Conservation (phyloP, 1,140 invertebrate genomes). For the fruit fly (Drosophila melanogaster) region DNA sequence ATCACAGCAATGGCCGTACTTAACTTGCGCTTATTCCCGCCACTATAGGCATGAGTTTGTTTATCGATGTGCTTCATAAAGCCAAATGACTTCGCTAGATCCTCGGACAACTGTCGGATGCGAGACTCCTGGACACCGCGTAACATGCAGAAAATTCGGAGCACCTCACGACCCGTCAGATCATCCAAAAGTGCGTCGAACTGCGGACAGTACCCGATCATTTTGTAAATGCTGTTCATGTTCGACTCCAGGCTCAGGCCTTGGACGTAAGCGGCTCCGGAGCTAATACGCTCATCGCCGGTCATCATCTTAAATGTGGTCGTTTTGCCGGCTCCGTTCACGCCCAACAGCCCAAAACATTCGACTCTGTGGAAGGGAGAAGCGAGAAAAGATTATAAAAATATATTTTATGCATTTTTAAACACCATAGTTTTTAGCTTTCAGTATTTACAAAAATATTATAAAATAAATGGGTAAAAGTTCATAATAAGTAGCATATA, state of each 20-base stretch:
- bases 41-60: conserved; percentile 89
- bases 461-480: no score
- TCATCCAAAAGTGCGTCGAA: conserved; percentile 93
- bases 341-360: conserved; percentile 95
- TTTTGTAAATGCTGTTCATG: conserved; percentile 86
- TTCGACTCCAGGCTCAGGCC: conserved; percentile 86
- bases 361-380: conserved; percentile 86
- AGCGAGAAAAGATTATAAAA: background rate
- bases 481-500: background rate
- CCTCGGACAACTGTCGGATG: conserved; percentile 81
- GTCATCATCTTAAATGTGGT: conserved; percentile 96
- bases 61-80: conserved; percentile 85
- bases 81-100: conserved; percentile 84
- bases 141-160: conserved; percentile 90
- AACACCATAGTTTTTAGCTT: no score
- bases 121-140: conserved; percentile 88
- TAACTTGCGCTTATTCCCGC: conserved; percentile 97
- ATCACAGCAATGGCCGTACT: conserved; percentile 96
- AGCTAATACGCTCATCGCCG: conserved; percentile 89
- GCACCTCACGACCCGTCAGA: conserved; percentile 91
- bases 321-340: conserved; percentile 95
- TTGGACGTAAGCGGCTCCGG: conserved; percentile 85
- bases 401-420: background rate
- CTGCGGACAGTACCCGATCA: conserved; percentile 93
- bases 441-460: no score